Percentiles rank a stretch among this genome's conserved stretches.
Conservation (phyloP, 2,888 invertebrate species). For the Mesorhabditis sp. region DNA sequence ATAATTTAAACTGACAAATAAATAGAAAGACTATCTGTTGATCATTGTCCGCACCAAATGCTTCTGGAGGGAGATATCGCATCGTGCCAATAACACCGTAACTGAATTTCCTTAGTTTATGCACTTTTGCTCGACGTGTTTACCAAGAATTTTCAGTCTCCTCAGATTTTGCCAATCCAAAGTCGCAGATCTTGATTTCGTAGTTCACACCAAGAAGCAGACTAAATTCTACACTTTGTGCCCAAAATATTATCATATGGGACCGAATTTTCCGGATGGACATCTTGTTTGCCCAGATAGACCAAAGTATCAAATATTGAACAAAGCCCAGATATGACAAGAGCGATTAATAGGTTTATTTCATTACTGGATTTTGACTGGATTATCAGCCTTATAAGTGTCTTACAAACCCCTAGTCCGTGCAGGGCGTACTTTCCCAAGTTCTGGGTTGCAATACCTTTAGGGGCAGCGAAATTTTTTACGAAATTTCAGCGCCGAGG, state of each 20-base stretch:
- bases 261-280: not conserved
- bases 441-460: too few relatives aligned
- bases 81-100: not conserved
- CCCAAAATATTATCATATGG: too few relatives aligned
- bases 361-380: too few relatives aligned
- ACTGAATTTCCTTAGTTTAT: not conserved
- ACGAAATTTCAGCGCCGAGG: too few relatives aligned
- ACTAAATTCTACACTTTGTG: not conserved
- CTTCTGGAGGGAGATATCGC: not conserved
- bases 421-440: too few relatives aligned
- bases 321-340: not conserved
- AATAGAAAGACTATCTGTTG: not conserved
- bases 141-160: not conserved
- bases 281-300: not conserved
- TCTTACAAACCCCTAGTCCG: too few relatives aligned
- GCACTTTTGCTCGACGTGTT: not conserved
- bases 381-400: too few relatives aligned
- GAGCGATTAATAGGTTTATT: too few relatives aligned
- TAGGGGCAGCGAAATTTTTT: too few relatives aligned
- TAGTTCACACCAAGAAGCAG: not conserved
- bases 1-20: not conserved
- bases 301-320: not conserved
- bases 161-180: not conserved
- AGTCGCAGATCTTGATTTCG: not conserved
- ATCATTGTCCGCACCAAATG: not conserved